Evolutionary conservation across 2,797 vertebrate genomes (phyloP).

Genomic region (Argyrosomus regius): DNA sequence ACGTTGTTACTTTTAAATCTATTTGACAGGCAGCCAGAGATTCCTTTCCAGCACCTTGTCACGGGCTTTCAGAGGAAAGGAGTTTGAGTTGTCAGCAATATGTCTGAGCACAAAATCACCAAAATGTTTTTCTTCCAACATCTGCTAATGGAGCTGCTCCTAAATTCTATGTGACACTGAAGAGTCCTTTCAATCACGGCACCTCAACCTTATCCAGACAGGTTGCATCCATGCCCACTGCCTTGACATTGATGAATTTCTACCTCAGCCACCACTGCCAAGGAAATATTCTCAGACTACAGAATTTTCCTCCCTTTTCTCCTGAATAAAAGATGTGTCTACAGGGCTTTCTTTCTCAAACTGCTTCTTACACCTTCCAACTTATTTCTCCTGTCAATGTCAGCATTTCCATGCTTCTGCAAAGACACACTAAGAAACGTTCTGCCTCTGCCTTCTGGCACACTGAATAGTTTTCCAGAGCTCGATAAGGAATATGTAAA

Average conservation of each 20-base stretch:
- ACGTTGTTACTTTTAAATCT: slow-evolving; percentile 37
- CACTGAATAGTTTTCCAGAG: slow-evolving; percentile 22
- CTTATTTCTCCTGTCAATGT: slow-evolving; percentile 9
- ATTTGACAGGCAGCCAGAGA: slow-evolving; percentile 34
- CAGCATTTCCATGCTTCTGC: slow-evolving; percentile 11
- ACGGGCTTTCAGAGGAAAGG: slow-evolving; percentile 16
- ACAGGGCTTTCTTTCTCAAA: slow-evolving; percentile 17
- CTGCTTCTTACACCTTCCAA: slow-evolving; percentile 24
- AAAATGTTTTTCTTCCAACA: slow-evolving; percentile 29
- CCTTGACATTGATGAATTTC: slow-evolving; percentile 14
- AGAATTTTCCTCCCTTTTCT: background rate
- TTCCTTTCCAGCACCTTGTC: slow-evolving; percentile 45
- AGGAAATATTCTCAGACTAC: slow-evolving; percentile 17
- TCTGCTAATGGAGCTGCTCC: slow-evolving; percentile 18
- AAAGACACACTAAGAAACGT: background rate
- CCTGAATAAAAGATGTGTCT: slow-evolving; percentile 3
- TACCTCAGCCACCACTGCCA: slow-evolving; percentile 23
- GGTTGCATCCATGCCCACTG: slow-evolving; percentile 12
- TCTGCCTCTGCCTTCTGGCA: slow-evolving; percentile 1
- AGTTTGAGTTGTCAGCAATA: slow-evolving; percentile 20
- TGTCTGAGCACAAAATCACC: slow-evolving; percentile 14
- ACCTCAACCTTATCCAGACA: slow-evolving; percentile 7
- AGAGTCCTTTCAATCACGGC: slow-evolving; percentile 21
- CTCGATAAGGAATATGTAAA: slow-evolving; percentile 11
- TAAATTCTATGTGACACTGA: slow-evolving; percentile 7